A percentile compares a stretch with the other conserved stretches of the same genome.
Evolutionary conservation across 1,140 invertebrate species (phyloP).

Genomic region (Alviniconcha marisindica): DNA sequence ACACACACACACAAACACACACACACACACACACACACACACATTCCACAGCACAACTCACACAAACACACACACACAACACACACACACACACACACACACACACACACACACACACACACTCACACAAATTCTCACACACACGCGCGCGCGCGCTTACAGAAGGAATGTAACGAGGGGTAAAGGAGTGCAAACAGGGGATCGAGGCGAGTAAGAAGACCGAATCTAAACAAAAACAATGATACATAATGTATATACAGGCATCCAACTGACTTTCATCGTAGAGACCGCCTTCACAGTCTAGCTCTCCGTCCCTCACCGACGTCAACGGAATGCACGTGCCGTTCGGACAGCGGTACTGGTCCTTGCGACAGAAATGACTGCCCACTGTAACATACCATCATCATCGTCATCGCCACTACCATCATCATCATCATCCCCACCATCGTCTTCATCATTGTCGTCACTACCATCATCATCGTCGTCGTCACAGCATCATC

Average conservation of each 20-base stretch:
- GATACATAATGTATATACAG: too few relatives aligned
- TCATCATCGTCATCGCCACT: too few relatives aligned
- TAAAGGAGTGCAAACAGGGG: not conserved
- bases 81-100: not conserved
- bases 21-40: not conserved
- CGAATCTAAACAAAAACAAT: too few relatives aligned
- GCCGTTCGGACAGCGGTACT: constrained; percentile 48
- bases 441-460: too few relatives aligned
- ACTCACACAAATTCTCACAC: not conserved
- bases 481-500: too few relatives aligned
- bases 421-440: too few relatives aligned
- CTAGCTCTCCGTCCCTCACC: constrained; percentile 33
- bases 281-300: constrained; percentile 40
- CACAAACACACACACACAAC: too few relatives aligned
- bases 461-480: too few relatives aligned
- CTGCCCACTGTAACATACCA: constrained; percentile 22
- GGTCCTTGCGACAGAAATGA: constrained; percentile 36
- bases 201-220: too few relatives aligned
- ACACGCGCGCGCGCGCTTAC: too few relatives aligned
- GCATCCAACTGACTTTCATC: constrained; percentile 43
- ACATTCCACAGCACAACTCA: too few relatives aligned
- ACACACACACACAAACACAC: not conserved
- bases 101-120: not conserved
- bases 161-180: not conserved
- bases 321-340: constrained; percentile 38